phyloP scores from a whole-genome alignment of 2,888 invertebrate species.

The Tetanocera ferruginea region DNA sequence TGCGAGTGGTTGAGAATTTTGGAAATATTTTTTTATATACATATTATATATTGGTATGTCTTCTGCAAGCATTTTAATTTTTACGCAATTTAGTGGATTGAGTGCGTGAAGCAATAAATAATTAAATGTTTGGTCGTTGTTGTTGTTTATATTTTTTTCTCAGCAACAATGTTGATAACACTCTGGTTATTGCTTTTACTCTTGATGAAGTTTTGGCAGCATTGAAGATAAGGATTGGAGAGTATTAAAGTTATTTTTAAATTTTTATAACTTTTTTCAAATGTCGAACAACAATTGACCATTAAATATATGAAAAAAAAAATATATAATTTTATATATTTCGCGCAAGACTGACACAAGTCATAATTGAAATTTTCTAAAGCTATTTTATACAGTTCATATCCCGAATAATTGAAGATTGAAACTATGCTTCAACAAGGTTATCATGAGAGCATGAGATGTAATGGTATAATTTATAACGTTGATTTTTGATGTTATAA shows the following conservation, averaged over 20 bases:
- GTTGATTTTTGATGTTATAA: no score
- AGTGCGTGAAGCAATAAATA: conserved; percentile 59
- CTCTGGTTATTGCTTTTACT: conserved; percentile 54
- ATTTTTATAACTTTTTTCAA: no score
- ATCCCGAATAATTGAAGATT: no score
- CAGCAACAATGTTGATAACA: conserved; percentile 52
- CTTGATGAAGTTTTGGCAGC: not conserved
- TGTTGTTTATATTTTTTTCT: conserved; percentile 52
- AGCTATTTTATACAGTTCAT: no score
- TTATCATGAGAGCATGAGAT: no score
- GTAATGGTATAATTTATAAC: no score
- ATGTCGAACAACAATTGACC: no score
- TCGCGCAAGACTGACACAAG: no score
- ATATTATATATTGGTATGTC: conserved; percentile 5
- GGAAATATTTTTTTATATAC: conserved; percentile 35
- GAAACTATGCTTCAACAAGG: no score
- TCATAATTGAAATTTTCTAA: no score
- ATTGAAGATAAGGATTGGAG: not conserved
- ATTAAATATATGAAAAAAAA: no score
- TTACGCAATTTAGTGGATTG: conserved; percentile 26
- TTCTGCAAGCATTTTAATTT: conserved; percentile 2
- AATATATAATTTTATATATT: no score
- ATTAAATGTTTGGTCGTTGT: conserved; percentile 51
- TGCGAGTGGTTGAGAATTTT: conserved; percentile 35
- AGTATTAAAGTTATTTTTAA: not conserved